phyloP scores from a whole-genome alignment of 53 echinoderm and acorn worm genomes.

The Henricia sp. region DNA sequence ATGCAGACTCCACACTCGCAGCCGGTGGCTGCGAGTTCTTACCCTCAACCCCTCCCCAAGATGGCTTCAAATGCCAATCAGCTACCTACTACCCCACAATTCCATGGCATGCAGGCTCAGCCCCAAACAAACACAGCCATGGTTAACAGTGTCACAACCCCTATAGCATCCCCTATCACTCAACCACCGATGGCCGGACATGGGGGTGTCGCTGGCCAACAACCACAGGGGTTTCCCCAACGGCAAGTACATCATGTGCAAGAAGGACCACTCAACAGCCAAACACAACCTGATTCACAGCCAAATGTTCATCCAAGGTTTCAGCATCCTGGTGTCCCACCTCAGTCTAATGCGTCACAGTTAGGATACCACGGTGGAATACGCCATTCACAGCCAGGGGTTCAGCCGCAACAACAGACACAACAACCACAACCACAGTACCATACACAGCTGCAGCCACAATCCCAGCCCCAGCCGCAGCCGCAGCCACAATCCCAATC shows the following conservation, averaged over 20 bases:
- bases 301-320: too few relatives aligned
- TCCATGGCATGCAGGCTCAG: conserved; percentile 30
- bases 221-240: background rate
- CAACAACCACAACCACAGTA: too few relatives aligned
- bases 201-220: too few relatives aligned
- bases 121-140: conserved; percentile 54
- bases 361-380: background rate
- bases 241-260: conserved; percentile 40
- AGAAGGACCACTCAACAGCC: background rate
- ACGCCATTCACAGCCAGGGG: background rate
- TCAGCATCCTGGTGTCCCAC: background rate
- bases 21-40: conserved; percentile 29
- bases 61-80: background rate
- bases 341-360: conserved; percentile 6
- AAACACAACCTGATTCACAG: background rate
- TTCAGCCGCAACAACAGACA: background rate
- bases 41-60: too few relatives aligned
- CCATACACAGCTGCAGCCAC: background rate
- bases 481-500: background rate
- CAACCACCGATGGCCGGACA: conserved; percentile 18
- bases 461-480: background rate
- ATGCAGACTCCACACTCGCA: conserved; percentile 20
- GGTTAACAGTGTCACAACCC: conserved; percentile 56
- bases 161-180: conserved; percentile 33
- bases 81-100: background rate